phyloP scores from a whole-genome alignment of 2,797 vertebrate genomes.

The Telmatherina bonti region DNA sequence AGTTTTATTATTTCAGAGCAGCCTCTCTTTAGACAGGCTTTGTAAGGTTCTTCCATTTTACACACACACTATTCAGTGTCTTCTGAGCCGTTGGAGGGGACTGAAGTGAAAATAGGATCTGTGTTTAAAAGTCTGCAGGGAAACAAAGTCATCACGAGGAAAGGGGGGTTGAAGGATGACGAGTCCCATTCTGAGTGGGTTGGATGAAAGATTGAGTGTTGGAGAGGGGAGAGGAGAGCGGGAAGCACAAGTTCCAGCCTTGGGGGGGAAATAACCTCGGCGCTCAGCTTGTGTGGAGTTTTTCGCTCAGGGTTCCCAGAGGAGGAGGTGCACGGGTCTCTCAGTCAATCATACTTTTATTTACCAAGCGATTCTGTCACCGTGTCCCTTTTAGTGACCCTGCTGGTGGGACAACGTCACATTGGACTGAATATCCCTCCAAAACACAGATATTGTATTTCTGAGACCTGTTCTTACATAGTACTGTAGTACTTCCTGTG shows the following conservation, averaged over 20 bases:
- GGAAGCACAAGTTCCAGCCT: slow-evolving; percentile 47
- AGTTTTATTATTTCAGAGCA: background rate
- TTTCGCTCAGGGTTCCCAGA: slow-evolving; percentile 54
- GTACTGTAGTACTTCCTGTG: slow-evolving; percentile 18
- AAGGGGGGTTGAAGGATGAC: slow-evolving; percentile 52
- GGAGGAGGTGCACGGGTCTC: slow-evolving; percentile 54
- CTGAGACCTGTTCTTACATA: slow-evolving; percentile 21
- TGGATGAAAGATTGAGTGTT: slow-evolving; percentile 51
- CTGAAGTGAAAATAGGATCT: slow-evolving; percentile 63
- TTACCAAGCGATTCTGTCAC: slow-evolving; percentile 57
- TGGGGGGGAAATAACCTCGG: slow-evolving; percentile 48
- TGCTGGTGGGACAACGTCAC: slow-evolving; percentile 21
- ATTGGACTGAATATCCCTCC: slow-evolving; percentile 14
- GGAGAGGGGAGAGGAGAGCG: slow-evolving; percentile 33
- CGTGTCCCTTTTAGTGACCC: slow-evolving; percentile 41
- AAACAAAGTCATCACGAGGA: slow-evolving; percentile 43
- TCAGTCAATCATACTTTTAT: slow-evolving; percentile 45
- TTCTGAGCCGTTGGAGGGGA: slow-evolving; percentile 33
- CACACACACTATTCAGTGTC: slow-evolving; percentile 34
- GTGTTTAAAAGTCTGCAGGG: slow-evolving; percentile 53
- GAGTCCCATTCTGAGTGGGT: slow-evolving; percentile 52
- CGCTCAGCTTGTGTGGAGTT: slow-evolving; percentile 44
- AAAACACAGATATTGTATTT: slow-evolving; percentile 44
- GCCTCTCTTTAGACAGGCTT: background rate
- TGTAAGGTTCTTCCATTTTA: slow-evolving; percentile 20